phyloP scores from a whole-genome alignment of 2,797 vertebrate species.

The Poeciliopsis presidionis region DNA sequence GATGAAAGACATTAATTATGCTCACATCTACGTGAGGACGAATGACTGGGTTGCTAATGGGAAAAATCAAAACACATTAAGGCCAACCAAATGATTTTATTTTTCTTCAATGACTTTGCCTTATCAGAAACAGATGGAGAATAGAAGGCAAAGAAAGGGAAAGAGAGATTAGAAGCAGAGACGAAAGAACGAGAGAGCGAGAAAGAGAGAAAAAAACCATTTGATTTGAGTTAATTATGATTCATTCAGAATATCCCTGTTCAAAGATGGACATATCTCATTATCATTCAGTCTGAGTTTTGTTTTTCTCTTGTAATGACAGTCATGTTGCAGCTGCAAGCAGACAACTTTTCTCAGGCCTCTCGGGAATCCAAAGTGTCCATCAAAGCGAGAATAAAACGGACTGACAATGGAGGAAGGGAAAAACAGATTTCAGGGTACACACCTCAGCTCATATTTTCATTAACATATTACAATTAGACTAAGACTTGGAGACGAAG shows the following conservation, averaged over 20 bases:
- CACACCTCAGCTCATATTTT: neutral
- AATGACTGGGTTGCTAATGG: constrained; percentile 79
- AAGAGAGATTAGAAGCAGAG: constrained; percentile 25
- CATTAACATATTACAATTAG: neutral
- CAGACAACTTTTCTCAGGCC: constrained; percentile 17
- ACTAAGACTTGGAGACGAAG: neutral
- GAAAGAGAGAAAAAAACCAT: constrained; percentile 34
- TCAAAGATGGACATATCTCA: constrained; percentile 47
- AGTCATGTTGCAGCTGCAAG: constrained; percentile 42
- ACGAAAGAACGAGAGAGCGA: neutral
- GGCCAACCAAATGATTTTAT: constrained; percentile 72
- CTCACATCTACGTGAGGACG: constrained; percentile 62
- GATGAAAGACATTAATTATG: constrained; percentile 81
- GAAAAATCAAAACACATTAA: constrained; percentile 83
- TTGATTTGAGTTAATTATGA: constrained; percentile 65
- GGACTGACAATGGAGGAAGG: neutral
- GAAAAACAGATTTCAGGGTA: neutral
- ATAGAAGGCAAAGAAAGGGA: constrained; percentile 18
- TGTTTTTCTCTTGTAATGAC: constrained; percentile 36
- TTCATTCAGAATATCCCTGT: constrained; percentile 56
- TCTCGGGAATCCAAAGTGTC: constrained; percentile 28
- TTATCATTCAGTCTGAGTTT: constrained; percentile 44
- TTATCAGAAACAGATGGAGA: constrained; percentile 67
- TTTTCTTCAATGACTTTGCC: constrained; percentile 68
- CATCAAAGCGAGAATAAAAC: constrained; percentile 30